phyloP scores from a whole-genome alignment of 2,888 invertebrate genomes.

The Synergus japonicus region DNA sequence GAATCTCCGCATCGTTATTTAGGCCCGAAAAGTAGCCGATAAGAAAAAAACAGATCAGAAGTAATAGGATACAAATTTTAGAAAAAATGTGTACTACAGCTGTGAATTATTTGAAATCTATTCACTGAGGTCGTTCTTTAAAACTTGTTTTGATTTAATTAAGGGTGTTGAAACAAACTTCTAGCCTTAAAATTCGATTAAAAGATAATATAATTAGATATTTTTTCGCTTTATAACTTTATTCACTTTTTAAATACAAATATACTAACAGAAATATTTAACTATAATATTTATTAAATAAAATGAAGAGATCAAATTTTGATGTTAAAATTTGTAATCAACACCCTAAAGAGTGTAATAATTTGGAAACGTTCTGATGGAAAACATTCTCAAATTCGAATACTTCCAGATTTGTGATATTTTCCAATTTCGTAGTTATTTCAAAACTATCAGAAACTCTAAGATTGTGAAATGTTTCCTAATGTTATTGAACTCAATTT shows the following conservation, averaged over 20 bases:
- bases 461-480: not conserved
- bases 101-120: not conserved
- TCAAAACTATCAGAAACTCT: too few relatives aligned
- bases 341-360: not conserved
- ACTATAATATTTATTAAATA: too few relatives aligned
- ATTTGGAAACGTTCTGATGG: not conserved
- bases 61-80: not conserved
- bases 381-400: not conserved
- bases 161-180: not conserved
- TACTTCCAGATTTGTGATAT: not conserved
- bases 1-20: constrained; percentile 70
- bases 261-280: too few relatives aligned
- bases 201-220: too few relatives aligned
- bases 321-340: not conserved
- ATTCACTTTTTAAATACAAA: too few relatives aligned
- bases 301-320: too few relatives aligned
- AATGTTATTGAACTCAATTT: not conserved
- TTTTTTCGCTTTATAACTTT: too few relatives aligned
- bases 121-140: too few relatives aligned
- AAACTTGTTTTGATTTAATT: not conserved
- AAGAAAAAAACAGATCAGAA: constrained; percentile 41
- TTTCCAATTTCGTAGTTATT: not conserved
- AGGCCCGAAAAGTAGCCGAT: constrained; percentile 73
- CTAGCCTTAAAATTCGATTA: too few relatives aligned
- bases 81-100: not conserved